Conservation (phyloP, 2,113 vertebrate genomes). For the Cinclus cinclus region DNA sequence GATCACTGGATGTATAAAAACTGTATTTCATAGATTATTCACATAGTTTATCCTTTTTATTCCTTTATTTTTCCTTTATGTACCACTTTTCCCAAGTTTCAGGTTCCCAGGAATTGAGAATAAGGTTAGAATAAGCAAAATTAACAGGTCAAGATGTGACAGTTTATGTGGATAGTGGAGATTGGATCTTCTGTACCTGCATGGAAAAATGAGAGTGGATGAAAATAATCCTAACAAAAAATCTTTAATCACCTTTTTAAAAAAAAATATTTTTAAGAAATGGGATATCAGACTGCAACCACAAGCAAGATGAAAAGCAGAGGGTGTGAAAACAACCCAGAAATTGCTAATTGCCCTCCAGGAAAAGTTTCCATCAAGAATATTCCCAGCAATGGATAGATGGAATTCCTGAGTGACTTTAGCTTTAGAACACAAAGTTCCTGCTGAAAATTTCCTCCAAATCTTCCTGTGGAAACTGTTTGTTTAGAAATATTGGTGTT, state of each 20-base stretch:
- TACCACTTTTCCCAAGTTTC: background rate
- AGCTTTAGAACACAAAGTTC: background rate
- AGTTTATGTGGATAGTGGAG: background rate
- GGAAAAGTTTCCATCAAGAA: background rate
- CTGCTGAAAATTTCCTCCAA: background rate
- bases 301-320: background rate
- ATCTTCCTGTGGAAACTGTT: background rate
- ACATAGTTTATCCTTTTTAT: background rate
- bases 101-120: background rate
- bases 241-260: background rate
- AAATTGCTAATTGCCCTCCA: background rate
- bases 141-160: background rate
- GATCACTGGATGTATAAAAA: background rate
- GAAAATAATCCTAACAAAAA: background rate
- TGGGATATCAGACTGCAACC: background rate
- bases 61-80: rapidly evolving
- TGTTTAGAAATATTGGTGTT: background rate
- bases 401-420: background rate
- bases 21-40: background rate
- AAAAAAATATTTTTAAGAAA: background rate
- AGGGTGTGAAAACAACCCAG: rapidly evolving
- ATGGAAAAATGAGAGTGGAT: background rate
- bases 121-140: background rate
- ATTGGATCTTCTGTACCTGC: background rate
- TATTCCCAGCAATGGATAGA: background rate